A percentile compares a stretch with the other conserved stretches of the same genome.
These are phyloP conservation scores for Scaptodrosophila lebanonensis DNA, from an alignment of 1,140 invertebrate genomes.

Conservation along the genomic window DNA sequence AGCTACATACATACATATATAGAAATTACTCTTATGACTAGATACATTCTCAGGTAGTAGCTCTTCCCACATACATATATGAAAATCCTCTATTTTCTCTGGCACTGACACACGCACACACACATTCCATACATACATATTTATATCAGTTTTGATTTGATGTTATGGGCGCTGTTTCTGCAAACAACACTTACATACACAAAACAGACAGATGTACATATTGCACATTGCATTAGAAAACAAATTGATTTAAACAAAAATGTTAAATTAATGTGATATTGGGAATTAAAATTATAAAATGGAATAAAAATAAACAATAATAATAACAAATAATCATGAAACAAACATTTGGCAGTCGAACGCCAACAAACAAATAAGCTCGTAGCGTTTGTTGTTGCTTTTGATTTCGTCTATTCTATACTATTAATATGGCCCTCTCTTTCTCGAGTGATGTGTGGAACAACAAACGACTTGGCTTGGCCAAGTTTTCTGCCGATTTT, in stretches of 20 bases:
- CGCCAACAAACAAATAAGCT: slow-evolving; percentile 18
- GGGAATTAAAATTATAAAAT: not conserved
- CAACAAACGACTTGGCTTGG: slow-evolving; percentile 26
- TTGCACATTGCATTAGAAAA: no score
- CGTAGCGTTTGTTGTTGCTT: slow-evolving; percentile 20
- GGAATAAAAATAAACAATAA: slow-evolving; percentile 16
- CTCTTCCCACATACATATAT: not conserved
- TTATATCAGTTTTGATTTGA: no score
- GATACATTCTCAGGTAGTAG: slow-evolving; percentile 36
- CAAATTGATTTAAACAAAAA: no score
- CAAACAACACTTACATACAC: slow-evolving; percentile 3
- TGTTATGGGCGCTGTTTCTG: no score
- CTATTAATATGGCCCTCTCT: slow-evolving; percentile 40
- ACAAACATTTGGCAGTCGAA: slow-evolving; percentile 58
- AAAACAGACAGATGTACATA: not conserved
- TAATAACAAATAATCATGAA: slow-evolving; percentile 25
- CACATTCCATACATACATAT: no score
- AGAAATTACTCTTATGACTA: slow-evolving; percentile 51
- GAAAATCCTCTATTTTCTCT: not conserved
- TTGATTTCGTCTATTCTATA: slow-evolving; percentile 32
- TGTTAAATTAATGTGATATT: no score
- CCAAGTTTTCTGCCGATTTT: slow-evolving; percentile 20
- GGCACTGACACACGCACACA: slow-evolving; percentile 6
- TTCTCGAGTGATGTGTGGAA: slow-evolving; percentile 14
- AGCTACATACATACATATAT: slow-evolving; percentile 1